Conservation (phyloP, 2,797 vertebrate species). For the Dromococcyx pavoninus region DNA sequence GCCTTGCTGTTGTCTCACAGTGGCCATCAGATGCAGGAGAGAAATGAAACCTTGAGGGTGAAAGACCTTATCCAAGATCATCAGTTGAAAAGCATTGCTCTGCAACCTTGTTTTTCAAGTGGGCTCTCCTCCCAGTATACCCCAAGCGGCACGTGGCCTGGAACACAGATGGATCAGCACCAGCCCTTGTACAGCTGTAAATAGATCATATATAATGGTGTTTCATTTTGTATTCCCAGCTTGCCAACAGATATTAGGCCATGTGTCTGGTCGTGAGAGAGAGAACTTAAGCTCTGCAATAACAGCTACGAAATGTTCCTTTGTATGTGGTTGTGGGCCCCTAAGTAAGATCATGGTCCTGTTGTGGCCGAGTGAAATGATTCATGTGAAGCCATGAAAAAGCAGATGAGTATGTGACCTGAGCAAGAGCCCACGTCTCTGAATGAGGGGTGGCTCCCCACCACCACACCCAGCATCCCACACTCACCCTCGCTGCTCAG, state of each 20-base stretch:
- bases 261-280: not conserved
- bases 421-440: not conserved
- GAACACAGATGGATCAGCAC: not conserved
- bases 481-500: not conserved
- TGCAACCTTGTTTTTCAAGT: not conserved
- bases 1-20: not conserved
- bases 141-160: not conserved
- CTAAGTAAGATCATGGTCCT: not conserved
- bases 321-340: not conserved
- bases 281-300: constrained; percentile 9
- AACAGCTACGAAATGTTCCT: not conserved
- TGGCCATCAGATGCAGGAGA: not conserved
- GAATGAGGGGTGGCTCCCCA: not conserved
- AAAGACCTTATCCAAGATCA: not conserved
- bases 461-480: no score
- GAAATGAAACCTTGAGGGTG: not conserved
- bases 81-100: not conserved
- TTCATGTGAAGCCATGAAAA: not conserved
- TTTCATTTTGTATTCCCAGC: constrained; percentile 27
- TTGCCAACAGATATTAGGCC: constrained; percentile 2
- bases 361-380: not conserved
- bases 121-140: not conserved
- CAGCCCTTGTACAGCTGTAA: not conserved
- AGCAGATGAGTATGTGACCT: not conserved
- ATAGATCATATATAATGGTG: not conserved